Evolutionary conservation across 2,113 vertebrate species (phyloP).

Genomic region (Bufo bufo): DNA sequence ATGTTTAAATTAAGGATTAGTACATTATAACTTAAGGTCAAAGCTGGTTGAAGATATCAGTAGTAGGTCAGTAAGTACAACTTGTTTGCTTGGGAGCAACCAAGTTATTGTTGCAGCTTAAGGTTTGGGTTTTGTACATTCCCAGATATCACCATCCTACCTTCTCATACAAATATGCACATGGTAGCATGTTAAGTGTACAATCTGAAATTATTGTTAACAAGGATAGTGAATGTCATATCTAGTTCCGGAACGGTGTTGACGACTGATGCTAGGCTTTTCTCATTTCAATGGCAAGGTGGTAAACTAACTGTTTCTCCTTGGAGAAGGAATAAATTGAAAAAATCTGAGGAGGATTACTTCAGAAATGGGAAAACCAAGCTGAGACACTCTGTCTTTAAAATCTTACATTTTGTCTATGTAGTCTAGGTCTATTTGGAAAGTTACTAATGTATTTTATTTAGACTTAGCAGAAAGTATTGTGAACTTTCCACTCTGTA

Average conservation of each 20-base stretch:
- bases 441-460: constrained; percentile 72
- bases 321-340: constrained; percentile 67
- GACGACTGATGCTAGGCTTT: constrained; percentile 63
- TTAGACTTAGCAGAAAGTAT: constrained; percentile 71
- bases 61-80: constrained; percentile 80
- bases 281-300: constrained; percentile 69
- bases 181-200: constrained; percentile 70
- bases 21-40: constrained; percentile 84
- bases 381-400: constrained; percentile 61
- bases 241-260: constrained; percentile 69
- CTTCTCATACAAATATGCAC: constrained; percentile 71
- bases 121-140: constrained; percentile 68
- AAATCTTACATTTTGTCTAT: constrained; percentile 63
- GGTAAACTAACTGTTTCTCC: constrained; percentile 68
- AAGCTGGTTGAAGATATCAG: constrained; percentile 81
- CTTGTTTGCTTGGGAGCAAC: constrained; percentile 57
- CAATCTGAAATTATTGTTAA: constrained; percentile 69
- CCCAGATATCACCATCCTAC: constrained; percentile 66
- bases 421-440: constrained; percentile 65
- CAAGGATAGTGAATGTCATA: constrained; percentile 70
- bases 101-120: constrained; percentile 65
- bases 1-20: constrained; percentile 84
- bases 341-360: constrained; percentile 22
- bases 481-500: constrained; percentile 77
- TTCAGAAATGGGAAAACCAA: constrained; percentile 64